Evolutionary conservation across 2,797 vertebrate genomes (phyloP).

Genomic region (Antrozous pallidus): DNA sequence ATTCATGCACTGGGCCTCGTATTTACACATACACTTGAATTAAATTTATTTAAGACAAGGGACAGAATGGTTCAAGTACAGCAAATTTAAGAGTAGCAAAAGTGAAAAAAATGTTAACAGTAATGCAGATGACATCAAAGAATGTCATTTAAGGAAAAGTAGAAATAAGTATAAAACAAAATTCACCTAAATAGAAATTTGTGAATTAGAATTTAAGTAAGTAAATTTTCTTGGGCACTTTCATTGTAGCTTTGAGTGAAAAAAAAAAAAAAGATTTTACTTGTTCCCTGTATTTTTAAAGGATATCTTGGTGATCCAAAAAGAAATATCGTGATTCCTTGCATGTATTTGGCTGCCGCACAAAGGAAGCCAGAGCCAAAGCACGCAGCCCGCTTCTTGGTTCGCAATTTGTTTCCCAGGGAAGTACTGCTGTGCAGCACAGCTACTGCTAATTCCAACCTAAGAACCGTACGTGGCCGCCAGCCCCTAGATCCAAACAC

Average conservation of each 20-base stretch:
- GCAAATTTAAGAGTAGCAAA: conserved; percentile 23
- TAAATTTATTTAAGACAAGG: conserved; percentile 23
- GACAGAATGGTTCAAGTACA: conserved; percentile 10
- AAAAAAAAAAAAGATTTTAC: conserved; percentile 31
- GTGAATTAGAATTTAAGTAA: conserved; percentile 23
- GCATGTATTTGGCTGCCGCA: conserved; percentile 79
- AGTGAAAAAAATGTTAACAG: conserved; percentile 32
- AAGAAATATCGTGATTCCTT: conserved; percentile 82
- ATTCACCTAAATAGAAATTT: conserved; percentile 18
- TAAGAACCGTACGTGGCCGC: conserved; percentile 55
- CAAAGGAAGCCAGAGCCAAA: conserved; percentile 80
- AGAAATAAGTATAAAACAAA: conserved; percentile 2
- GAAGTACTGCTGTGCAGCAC: conserved; percentile 79
- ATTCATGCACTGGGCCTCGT: not conserved
- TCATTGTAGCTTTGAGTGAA: conserved; percentile 4
- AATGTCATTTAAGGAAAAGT: conserved; percentile 14
- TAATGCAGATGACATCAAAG: not conserved
- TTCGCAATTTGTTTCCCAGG: conserved; percentile 83
- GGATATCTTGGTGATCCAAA: conserved; percentile 84
- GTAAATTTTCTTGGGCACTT: conserved; percentile 10
- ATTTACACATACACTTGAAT: not conserved
- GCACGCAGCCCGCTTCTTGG: conserved; percentile 83
- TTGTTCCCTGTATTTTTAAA: conserved; percentile 63
- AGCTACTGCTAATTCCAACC: conserved; percentile 40
- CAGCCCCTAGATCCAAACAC: conserved; percentile 83